A percentile compares a stretch with the other conserved stretches of the same genome.
Evolutionary conservation across 1,140 invertebrate species (phyloP).

Genomic region (Pseudomyrmex sp.): DNA sequence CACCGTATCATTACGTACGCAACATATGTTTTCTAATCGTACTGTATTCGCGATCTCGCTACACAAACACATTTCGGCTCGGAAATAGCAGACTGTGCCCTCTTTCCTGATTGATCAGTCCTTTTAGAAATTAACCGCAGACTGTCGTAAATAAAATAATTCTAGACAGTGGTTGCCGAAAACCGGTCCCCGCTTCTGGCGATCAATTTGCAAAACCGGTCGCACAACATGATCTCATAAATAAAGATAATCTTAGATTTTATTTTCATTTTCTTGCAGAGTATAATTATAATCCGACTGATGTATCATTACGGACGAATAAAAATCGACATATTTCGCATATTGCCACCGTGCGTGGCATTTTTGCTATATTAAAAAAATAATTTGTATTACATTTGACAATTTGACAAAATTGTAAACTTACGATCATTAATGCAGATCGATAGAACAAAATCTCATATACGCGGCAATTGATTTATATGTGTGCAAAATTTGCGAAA

Average conservation of each 20-base stretch:
- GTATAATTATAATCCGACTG: conserved; percentile 32
- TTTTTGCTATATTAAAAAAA: too few relatives aligned
- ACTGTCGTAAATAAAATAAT: conserved; percentile 53
- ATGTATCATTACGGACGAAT: background rate
- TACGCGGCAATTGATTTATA: too few relatives aligned
- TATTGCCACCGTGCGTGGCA: background rate
- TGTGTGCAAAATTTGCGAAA: background rate
- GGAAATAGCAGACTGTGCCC: conserved; percentile 1
- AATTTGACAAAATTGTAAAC: too few relatives aligned
- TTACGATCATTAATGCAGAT: too few relatives aligned
- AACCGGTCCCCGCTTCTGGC: conserved; percentile 37
- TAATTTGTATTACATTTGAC: too few relatives aligned
- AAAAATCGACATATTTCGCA: background rate
- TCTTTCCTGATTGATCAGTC: conserved; percentile 16
- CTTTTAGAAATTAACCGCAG: conserved; percentile 47
- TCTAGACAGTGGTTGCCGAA: conserved; percentile 17
- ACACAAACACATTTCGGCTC: conserved; percentile 5
- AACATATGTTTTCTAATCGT: conserved; percentile 17
- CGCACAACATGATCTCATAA: conserved; percentile 29
- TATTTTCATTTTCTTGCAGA: conserved; percentile 28
- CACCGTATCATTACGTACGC: conserved; percentile 11
- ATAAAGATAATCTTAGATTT: conserved; percentile 57
- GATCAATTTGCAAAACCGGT: conserved; percentile 31
- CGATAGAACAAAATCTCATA: too few relatives aligned
- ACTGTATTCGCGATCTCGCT: conserved; percentile 2